Base-by-base conservation (phyloP, 2,797 vertebrate species). In the Hozukius guyotensis region DNA sequence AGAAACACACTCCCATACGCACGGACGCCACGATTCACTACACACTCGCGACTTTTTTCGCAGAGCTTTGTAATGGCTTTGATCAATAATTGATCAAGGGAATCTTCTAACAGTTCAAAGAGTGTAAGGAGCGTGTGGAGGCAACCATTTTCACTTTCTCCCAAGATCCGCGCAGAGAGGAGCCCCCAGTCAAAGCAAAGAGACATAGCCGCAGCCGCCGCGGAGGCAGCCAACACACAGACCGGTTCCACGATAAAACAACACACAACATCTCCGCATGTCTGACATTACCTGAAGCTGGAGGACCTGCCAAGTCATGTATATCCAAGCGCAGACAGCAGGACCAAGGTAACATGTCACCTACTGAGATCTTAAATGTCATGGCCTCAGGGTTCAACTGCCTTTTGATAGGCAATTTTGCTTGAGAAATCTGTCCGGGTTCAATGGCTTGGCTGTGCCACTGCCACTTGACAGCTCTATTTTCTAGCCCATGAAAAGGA, bases 61-160 rank as follows among this genome's bases (percentile, higher is more conserved):
- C 75, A 62, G 64, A 79, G 83, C 86, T 85, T 90, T 92, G 85
- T 90, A 92, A 94, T 88, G 91, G 80, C 86, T 94, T 93, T 93
- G 90, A 93, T 94, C 91, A 92, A 94, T 93, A 89, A 93, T 92
- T 93, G 90, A 94, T 94, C 89, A 89, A 91, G 83, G 82, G 81
- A 77, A 72, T 88, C 74, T 87, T 93, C 87, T 68, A 81, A 82
- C 82, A 87, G 78, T 85, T 92, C 83, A 88, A 89, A 90, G 86
- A 90, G 65, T 70, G 78, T 62, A 72, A 78, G 64, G 73, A 81
- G 84, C 56, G 4, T 55, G 57, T 16, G 70, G 79, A 89, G 82
- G 78, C 80, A 85, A 85, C 81, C 56, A 71, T 78, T 89, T 90
- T 72, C 67, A 57, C 73, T 84, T 85, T 62, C 75, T 74, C 75